Percentiles rank a stretch among this genome's conserved stretches.
phyloP scores from a whole-genome alignment of 35 echinoderm and acorn worm species.

The Ptychodera flava region DNA sequence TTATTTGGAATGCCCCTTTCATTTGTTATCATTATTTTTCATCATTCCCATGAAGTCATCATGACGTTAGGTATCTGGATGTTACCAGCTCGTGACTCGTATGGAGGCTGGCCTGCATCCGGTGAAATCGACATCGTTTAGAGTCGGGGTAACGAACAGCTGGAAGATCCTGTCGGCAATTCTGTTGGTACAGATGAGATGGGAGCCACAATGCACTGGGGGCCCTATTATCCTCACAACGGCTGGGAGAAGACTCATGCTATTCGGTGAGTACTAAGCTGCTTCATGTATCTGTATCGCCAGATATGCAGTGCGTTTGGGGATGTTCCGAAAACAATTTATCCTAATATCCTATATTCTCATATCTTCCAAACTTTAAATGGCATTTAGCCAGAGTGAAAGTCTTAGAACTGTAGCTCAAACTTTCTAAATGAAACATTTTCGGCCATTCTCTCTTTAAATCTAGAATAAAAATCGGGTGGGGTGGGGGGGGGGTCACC shows the following conservation, averaged over 20 bases:
- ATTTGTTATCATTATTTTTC: no score
- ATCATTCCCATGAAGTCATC: no score
- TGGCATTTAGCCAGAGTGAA: no score
- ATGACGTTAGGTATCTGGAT: constrained; percentile 88
- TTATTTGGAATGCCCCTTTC: no score
- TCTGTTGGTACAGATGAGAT: constrained; percentile 65
- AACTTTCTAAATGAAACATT: no score
- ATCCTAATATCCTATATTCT: neutral
- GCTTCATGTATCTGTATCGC: no score
- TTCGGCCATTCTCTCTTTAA: no score
- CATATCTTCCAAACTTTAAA: no score
- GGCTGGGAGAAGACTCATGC: constrained; percentile 45
- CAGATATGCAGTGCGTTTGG: neutral
- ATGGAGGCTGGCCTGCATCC: constrained; percentile 79
- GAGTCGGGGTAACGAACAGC: constrained; percentile 49
- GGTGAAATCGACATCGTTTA: constrained; percentile 87
- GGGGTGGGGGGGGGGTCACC: no score
- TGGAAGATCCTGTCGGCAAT: constrained; percentile 16
- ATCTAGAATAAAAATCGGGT: no score
- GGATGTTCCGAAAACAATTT: neutral
- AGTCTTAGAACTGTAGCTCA: no score
- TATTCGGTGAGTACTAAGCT: constrained; percentile 44
- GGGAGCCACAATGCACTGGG: constrained; percentile 79
- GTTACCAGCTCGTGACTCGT: constrained; percentile 45
- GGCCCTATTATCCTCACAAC: constrained; percentile 76